These are phyloP conservation scores for Therioaphis trifolii DNA, from an alignment of 2,888 invertebrate species.

Conservation along the genomic window DNA sequence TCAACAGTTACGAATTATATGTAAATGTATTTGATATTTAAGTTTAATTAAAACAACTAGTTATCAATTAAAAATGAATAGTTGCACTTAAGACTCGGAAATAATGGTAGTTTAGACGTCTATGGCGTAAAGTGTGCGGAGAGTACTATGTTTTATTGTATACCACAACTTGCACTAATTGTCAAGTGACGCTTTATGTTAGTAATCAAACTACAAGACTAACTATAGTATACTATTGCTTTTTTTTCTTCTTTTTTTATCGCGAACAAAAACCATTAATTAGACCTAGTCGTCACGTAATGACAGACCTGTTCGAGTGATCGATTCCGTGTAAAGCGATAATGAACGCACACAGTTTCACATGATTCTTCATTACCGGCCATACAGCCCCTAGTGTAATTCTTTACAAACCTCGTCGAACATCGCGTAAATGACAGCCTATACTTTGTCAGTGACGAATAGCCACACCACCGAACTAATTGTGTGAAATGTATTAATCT, in stretches of 20 bases:
- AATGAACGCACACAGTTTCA: conserved; percentile 53
- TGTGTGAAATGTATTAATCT: conserved; percentile 35
- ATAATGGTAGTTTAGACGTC: not conserved
- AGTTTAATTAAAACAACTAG: not conserved
- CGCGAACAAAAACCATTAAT: conserved; percentile 47
- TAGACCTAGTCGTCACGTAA: conserved; percentile 53
- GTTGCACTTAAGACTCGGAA: not conserved
- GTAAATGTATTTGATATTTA: not conserved
- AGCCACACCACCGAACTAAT: conserved; percentile 36
- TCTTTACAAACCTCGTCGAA: conserved; percentile 41
- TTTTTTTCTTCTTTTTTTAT: conserved; percentile 39
- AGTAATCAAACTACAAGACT: conserved; percentile 1
- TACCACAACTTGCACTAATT: not conserved
- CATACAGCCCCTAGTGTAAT: conserved; percentile 35
- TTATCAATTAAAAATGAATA: not conserved
- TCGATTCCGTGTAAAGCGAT: conserved; percentile 33
- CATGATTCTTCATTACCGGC: conserved; percentile 56
- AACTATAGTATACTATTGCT: conserved; percentile 9
- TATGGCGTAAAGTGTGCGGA: not conserved
- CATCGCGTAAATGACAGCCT: conserved; percentile 28
- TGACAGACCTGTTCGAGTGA: conserved; percentile 48
- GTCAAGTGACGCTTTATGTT: not conserved
- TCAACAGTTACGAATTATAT: too few species aligned
- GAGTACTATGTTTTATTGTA: not conserved
- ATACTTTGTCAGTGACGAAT: conserved; percentile 56